Conservation (phyloP, 2,113 vertebrate genomes). For the Orthonyx spaldingii region DNA sequence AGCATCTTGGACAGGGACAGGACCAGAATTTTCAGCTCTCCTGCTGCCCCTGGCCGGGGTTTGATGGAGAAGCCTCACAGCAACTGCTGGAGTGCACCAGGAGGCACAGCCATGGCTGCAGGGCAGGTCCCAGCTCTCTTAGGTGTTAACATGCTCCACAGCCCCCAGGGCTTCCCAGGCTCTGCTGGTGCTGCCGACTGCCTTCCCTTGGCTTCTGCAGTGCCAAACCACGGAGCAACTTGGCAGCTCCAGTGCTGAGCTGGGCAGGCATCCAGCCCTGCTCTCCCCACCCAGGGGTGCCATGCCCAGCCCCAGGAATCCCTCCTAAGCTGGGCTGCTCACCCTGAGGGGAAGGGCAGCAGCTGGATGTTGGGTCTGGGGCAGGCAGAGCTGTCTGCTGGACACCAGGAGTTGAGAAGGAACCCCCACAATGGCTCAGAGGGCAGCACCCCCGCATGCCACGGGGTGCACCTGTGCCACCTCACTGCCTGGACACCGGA, state of each 20-base stretch:
- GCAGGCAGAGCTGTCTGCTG: not conserved
- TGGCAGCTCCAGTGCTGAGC: conserved; percentile 41
- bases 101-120: not conserved
- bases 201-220: conserved; percentile 42
- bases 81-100: not conserved
- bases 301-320: not conserved
- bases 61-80: not conserved
- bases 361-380: not conserved
- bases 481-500: not conserved
- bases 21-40: not conserved
- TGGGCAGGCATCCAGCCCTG: not conserved
- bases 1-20: not conserved
- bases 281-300: not conserved
- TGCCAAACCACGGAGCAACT: conserved; percentile 27
- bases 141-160: conserved; percentile 45
- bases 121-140: conserved; percentile 35
- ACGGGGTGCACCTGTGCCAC: not conserved
- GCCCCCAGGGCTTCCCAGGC: conserved; percentile 58
- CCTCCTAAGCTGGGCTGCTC: not conserved
- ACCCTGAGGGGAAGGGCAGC: not conserved
- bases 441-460: not conserved
- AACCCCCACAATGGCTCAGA: fast-evolving
- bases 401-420: not conserved
- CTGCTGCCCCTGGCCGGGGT: not conserved
- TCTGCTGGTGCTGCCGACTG: conserved; percentile 59